A percentile compares a stretch with the other conserved stretches of the same genome.
phyloP scores from a whole-genome alignment of 2,888 invertebrate genomes.

The Philereme vetulata region DNA sequence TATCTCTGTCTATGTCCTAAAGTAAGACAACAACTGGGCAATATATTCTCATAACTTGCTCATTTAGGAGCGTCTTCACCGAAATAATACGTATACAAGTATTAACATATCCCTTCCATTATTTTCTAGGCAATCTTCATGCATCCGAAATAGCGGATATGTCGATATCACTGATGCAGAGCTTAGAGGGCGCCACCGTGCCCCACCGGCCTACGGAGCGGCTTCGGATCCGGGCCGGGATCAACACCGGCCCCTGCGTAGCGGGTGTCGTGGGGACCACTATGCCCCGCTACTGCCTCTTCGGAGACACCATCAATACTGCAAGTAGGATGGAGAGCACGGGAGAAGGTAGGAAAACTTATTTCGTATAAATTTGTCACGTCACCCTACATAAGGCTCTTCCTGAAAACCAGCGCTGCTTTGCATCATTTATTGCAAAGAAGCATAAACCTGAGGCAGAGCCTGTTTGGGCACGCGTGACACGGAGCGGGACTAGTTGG shows the following conservation, averaged over 20 bases:
- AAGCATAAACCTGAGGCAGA: too few relatives aligned
- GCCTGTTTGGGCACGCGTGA: too few relatives aligned
- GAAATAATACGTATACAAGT: too few relatives aligned
- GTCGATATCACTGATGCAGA: slow-evolving; percentile 81
- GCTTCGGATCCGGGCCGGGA: slow-evolving; percentile 81
- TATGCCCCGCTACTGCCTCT: slow-evolving; percentile 94
- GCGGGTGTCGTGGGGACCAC: slow-evolving; percentile 91
- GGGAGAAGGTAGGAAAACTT: slow-evolving; percentile 77
- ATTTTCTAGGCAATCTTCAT: slow-evolving; percentile 75
- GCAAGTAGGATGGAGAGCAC: slow-evolving; percentile 88
- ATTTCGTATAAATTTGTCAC: too few relatives aligned
- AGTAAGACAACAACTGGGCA: too few relatives aligned
- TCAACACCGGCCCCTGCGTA: slow-evolving; percentile 86
- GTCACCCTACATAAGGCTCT: too few relatives aligned
- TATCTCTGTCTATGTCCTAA: too few relatives aligned
- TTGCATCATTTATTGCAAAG: too few relatives aligned
- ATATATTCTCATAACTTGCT: too few relatives aligned
- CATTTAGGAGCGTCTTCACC: too few relatives aligned
- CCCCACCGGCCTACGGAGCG: slow-evolving; percentile 78
- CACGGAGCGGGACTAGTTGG: too few relatives aligned
- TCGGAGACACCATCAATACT: slow-evolving; percentile 94
- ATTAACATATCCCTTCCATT: background rate
- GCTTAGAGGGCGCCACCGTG: slow-evolving; percentile 78
- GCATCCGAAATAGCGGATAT: slow-evolving; percentile 85
- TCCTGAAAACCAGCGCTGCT: too few relatives aligned